A percentile compares a stretch with the other conserved stretches of the same genome.
phyloP scores from a whole-genome alignment of 1,140 invertebrate genomes.

The Diploscapter pachys region DNA sequence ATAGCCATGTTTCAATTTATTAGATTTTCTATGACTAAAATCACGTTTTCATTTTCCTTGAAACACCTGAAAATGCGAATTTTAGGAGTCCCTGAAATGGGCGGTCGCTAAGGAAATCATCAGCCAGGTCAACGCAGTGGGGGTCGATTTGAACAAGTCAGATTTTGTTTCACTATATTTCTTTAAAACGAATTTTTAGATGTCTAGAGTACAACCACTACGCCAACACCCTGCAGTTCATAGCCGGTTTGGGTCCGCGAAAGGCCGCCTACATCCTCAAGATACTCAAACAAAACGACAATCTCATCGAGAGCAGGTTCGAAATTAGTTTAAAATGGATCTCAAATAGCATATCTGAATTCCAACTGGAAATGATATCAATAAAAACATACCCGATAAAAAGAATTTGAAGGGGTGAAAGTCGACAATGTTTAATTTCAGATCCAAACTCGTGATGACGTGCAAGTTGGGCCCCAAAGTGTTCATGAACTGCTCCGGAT shows the following conservation, averaged over 20 bases:
- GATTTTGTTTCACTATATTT: constrained; percentile 2
- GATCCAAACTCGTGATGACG: constrained; percentile 83
- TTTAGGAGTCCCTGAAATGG: constrained; percentile 36
- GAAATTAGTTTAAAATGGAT: too few species aligned
- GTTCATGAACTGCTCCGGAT: constrained; percentile 97
- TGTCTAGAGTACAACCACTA: constrained; percentile 82
- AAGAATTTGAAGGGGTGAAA: too few species aligned
- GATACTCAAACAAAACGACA: constrained; percentile 41
- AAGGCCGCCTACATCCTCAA: constrained; percentile 87
- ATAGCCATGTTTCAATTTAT: too few species aligned
- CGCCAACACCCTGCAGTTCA: constrained; percentile 80
- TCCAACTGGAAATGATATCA: too few species aligned
- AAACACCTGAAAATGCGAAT: too few species aligned
- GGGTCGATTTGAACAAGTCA: constrained; percentile 84
- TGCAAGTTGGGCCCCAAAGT: constrained; percentile 95
- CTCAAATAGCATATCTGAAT: too few species aligned
- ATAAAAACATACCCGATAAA: too few species aligned
- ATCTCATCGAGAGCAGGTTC: constrained; percentile 28
- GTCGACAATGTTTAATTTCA: constrained; percentile 59
- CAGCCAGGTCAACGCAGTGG: constrained; percentile 65
- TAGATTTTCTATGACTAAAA: too few species aligned
- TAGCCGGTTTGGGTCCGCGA: constrained; percentile 90
- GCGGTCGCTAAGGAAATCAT: constrained; percentile 49
- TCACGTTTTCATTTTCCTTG: too few species aligned
- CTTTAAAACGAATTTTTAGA: constrained; percentile 55